These are phyloP conservation scores for Pantherophis alleghaniensis DNA, from an alignment of 2,797 vertebrate species.

Conservation along the genomic window DNA sequence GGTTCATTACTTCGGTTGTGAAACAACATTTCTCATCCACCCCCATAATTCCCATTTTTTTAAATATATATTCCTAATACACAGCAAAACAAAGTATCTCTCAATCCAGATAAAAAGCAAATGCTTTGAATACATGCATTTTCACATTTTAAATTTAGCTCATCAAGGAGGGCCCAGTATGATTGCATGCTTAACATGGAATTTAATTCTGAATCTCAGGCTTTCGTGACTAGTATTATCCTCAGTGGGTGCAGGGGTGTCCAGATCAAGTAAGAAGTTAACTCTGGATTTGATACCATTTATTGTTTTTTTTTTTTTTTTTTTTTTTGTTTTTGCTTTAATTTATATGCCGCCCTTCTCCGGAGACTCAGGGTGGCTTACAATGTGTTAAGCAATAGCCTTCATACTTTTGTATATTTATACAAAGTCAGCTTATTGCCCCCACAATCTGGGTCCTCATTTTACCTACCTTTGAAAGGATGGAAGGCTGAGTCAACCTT, in stretches of 20 bases:
- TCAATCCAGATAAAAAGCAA: background rate
- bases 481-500: no score
- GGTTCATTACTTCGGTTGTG: background rate
- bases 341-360: no score
- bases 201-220: background rate
- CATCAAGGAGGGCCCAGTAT: background rate
- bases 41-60: background rate
- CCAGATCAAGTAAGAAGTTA: background rate
- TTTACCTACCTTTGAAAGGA: no score
- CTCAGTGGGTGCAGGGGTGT: background rate
- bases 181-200: background rate
- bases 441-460: no score
- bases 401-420: no score
- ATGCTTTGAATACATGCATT: background rate
- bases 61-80: background rate
- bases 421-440: no score
- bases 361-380: no score
- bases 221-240: background rate
- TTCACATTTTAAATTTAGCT: background rate
- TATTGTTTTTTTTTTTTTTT: background rate
- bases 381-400: no score
- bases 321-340: no score
- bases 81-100: background rate
- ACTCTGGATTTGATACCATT: background rate
- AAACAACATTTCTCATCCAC: background rate